Evolutionary conservation across 2,888 invertebrate species (phyloP), one percentile per base, ranked within the genome.

Genomic region (Platypus cylindrus): DNA sequence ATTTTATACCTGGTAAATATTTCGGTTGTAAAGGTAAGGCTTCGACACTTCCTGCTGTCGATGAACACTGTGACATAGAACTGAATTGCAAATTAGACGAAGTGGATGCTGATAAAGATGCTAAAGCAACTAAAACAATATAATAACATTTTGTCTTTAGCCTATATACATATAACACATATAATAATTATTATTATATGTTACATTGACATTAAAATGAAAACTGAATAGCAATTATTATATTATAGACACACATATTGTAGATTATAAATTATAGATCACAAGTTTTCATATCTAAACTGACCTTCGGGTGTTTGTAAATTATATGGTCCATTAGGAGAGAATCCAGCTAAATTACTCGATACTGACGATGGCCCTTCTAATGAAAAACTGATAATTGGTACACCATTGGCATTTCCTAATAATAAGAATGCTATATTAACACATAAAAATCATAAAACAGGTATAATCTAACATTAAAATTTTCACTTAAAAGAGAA

Each of bases 401-500:
- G 80, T 64, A 79, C 75, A 30, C 79, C 79, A 55, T 80, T 80
- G 25, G 74, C 73, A 51, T 67, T 68, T 49, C 78, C 80, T 80
- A 68, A 23, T 45, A 45, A 41, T 30, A 15, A 7, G 7, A 30
- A 5, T 20, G n/a, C n/a, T n/a, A n/a, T n/a, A n/a, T n/a, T n/a
- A n/a, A n/a, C n/a, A n/a, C n/a, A n/a, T n/a, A n/a, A n/a, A n/a
- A n/a, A n/a, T n/a, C n/a, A n/a, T n/a, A n/a, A n/a, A n/a, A n/a
- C n/a, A n/a, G n/a, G n/a, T n/a, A n/a, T n/a, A n/a, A n/a, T n/a
- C n/a, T n/a, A n/a, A n/a, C n/a, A n/a, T n/a, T n/a, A n/a, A n/a
- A n/a, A n/a, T n/a, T n/a, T n/a, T n/a, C n/a, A n/a, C n/a, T n/a
- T n/a, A n/a, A n/a, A n/a, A n/a, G n/a, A n/a, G n/a, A n/a, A n/a